Evolutionary conservation across 2,113 vertebrate genomes (phyloP).

Genomic region (Neogale vison): DNA sequence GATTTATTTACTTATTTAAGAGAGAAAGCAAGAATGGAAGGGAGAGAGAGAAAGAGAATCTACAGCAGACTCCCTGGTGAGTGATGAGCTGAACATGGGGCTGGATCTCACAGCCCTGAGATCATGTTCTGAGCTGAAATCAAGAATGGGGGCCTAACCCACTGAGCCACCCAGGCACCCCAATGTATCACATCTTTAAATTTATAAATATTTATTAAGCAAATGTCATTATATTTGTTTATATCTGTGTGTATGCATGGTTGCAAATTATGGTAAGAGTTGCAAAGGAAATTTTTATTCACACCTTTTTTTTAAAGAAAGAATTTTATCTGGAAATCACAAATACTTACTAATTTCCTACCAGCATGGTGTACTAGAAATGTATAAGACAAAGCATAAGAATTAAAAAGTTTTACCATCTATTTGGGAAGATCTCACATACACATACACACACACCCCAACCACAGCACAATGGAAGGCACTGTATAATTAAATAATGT

Average conservation of each 20-base stretch:
- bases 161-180: not conserved
- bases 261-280: not conserved
- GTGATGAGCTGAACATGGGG: not conserved
- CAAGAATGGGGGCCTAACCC: not conserved
- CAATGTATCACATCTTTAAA: not conserved
- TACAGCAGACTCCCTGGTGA: not conserved
- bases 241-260: not conserved
- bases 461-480: not conserved
- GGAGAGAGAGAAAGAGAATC: not conserved
- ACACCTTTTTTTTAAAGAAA: not conserved
- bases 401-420: not conserved
- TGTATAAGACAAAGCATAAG: not conserved
- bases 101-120: not conserved
- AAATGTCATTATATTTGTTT: not conserved
- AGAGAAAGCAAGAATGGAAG: not conserved
- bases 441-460: not conserved
- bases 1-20: not conserved
- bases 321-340: not conserved
- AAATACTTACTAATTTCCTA: not conserved
- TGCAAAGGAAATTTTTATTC: not conserved
- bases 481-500: not conserved
- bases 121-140: not conserved
- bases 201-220: not conserved
- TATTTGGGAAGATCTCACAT: not conserved
- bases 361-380: too few species aligned